These are phyloP conservation scores for Tetranychus piercei DNA, from an alignment of 2,888 invertebrate species.

Conservation along the genomic window DNA sequence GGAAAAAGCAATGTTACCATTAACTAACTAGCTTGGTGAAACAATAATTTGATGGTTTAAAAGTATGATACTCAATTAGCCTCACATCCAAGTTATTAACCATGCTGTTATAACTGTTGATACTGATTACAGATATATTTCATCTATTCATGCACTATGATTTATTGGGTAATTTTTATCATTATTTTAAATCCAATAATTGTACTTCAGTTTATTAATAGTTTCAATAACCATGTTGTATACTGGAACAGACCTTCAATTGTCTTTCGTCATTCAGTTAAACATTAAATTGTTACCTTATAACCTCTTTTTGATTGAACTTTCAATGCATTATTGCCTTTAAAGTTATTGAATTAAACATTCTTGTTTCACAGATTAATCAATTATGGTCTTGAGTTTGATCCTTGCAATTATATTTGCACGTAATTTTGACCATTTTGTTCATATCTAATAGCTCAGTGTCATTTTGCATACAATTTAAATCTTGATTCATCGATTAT, in stretches of 20 bases:
- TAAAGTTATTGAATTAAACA: neutral
- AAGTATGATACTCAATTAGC: no score
- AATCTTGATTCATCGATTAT: neutral
- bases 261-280: neutral
- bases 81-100: no score
- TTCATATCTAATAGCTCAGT: neutral
- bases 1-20: no score
- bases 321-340: neutral
- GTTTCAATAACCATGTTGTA: no score
- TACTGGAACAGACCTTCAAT: neutral
- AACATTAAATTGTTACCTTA: neutral
- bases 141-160: no score
- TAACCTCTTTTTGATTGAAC: slow-evolving; percentile 1
- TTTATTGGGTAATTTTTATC: no score
- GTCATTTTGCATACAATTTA: neutral
- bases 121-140: no score
- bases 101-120: no score
- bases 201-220: no score
- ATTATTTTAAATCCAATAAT: no score
- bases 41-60: no score
- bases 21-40: no score
- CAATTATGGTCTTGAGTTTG: neutral
- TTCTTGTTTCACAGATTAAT: neutral
- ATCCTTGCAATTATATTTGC: neutral
- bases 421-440: neutral